Evolutionary conservation across 2,888 invertebrate species (phyloP).

Genomic region (Phorcus lineatus): DNA sequence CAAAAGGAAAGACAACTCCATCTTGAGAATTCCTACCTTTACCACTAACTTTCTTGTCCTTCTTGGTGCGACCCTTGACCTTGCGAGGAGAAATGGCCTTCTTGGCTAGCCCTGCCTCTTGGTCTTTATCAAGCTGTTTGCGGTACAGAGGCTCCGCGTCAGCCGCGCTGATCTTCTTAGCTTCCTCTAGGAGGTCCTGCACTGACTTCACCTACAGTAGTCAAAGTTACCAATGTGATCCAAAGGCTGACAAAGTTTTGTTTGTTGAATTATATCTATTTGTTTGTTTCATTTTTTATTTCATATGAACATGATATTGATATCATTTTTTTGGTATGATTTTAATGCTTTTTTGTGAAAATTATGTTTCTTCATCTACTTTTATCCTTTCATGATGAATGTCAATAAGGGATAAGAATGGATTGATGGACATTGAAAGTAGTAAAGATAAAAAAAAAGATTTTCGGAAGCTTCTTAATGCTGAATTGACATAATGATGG

Average conservation of each 20-base stretch:
- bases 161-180: conserved; percentile 62
- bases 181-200: conserved; percentile 71
- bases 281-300: no score
- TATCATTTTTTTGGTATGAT: no score
- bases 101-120: background rate
- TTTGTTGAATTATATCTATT: no score
- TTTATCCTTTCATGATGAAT: no score
- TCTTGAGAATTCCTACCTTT: background rate
- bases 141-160: conserved; percentile 57
- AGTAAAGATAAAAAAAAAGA: no score
- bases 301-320: no score
- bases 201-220: conserved; percentile 62
- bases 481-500: no score
- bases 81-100: background rate
- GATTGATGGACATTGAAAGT: no score
- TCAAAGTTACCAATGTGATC: background rate
- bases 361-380: no score
- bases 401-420: no score
- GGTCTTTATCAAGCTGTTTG: conserved; percentile 40
- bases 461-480: no score
- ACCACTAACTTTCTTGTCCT: background rate
- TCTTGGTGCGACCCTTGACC: background rate
- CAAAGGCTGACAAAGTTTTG: background rate
- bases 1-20: background rate
- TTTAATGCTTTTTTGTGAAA: no score